These are phyloP conservation scores for Lydus trimaculatus DNA, from an alignment of 2,888 invertebrate genomes.

Conservation along the genomic window DNA sequence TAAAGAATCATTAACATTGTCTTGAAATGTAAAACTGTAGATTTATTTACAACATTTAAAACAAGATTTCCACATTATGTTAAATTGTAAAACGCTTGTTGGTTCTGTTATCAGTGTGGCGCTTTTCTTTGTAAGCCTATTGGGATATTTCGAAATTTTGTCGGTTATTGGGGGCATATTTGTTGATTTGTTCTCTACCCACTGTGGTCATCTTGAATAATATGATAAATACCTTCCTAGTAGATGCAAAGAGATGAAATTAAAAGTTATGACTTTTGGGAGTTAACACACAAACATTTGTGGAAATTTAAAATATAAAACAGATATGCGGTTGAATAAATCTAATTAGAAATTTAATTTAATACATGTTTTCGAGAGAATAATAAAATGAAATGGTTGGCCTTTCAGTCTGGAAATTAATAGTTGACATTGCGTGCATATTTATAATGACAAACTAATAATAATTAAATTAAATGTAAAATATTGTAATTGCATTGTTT, in stretches of 20 bases:
- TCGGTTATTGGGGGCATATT: too few species aligned
- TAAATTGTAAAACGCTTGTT: too few species aligned
- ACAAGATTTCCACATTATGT: too few species aligned
- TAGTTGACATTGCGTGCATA: background rate
- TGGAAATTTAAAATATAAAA: background rate
- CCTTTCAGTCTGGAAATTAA: background rate
- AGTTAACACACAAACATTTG: background rate
- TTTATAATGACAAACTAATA: background rate
- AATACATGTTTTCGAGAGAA: background rate
- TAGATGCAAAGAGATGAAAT: background rate
- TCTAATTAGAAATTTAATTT: background rate
- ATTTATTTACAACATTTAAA: background rate
- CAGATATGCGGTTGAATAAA: background rate
- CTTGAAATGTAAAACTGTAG: background rate
- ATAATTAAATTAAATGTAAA: background rate
- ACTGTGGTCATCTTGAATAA: too few species aligned
- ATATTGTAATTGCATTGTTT: background rate
- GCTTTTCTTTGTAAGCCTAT: too few species aligned
- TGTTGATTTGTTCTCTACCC: too few species aligned
- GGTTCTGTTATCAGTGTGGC: too few species aligned
- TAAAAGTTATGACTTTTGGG: background rate
- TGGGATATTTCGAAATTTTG: too few species aligned
- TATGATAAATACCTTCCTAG: too few species aligned
- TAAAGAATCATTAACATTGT: background rate
- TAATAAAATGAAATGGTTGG: background rate